Evolutionary conservation across 1,140 invertebrate genomes (phyloP).

Genomic region (Drosophila kanapiae): DNA sequence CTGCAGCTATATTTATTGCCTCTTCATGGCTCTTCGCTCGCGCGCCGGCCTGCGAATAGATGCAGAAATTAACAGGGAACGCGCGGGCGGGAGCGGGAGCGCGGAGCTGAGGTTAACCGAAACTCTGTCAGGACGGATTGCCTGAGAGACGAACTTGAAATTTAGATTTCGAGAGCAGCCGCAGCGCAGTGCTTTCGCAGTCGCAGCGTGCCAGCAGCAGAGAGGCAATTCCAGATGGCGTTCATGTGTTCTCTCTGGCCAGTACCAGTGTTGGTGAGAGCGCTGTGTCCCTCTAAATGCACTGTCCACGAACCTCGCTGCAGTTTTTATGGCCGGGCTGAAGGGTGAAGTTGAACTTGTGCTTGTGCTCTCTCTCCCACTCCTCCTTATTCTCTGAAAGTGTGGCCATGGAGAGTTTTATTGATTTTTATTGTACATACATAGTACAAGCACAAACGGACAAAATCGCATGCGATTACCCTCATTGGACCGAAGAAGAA

Average conservation of each 20-base stretch:
- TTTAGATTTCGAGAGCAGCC: constrained; percentile 77
- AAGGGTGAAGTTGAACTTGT: constrained; percentile 27
- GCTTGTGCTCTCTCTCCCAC: constrained; percentile 46
- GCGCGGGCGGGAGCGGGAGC: neutral
- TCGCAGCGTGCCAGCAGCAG: constrained; percentile 10
- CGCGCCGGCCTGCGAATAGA: constrained; percentile 43
- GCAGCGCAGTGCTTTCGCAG: constrained; percentile 24
- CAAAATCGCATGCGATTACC: constrained; percentile 52
- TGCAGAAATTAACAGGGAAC: constrained; percentile 47
- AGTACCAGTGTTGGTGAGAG: constrained; percentile 32
- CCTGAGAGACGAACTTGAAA: constrained; percentile 77
- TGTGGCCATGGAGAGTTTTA: constrained; percentile 51
- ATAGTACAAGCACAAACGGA: neutral
- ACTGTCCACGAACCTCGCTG: constrained; percentile 28
- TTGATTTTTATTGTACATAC: constrained; percentile 59
- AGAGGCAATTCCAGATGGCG: constrained; percentile 31
- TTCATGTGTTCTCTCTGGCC: constrained; percentile 5
- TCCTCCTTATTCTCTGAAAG: constrained; percentile 7
- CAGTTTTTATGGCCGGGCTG: constrained; percentile 25
- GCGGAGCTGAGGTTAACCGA: constrained; percentile 19
- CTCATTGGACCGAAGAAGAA: neutral
- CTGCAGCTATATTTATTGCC: constrained; percentile 31
- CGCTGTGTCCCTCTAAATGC: constrained; percentile 9
- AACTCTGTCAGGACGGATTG: constrained; percentile 56
- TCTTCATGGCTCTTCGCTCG: constrained; percentile 33